Evolutionary conservation across 2,888 invertebrate species (phyloP).

Genomic region (Pediacus dermestoides): DNA sequence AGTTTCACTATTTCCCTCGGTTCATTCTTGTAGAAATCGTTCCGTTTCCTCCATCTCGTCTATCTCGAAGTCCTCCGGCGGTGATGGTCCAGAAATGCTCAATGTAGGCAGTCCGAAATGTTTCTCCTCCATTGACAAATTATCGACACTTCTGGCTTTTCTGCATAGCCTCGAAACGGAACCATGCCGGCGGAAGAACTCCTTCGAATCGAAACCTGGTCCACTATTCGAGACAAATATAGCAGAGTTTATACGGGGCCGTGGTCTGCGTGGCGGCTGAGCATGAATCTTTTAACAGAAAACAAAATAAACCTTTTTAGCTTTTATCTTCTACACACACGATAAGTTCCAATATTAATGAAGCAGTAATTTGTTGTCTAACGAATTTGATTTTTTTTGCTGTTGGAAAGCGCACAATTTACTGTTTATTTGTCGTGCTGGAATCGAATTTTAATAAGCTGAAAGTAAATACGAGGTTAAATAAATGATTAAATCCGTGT

Average conservation of each 20-base stretch:
- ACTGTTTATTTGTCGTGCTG: too few relatives aligned
- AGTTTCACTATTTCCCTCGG: not conserved
- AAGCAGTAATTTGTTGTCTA: not conserved
- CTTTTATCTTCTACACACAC: not conserved
- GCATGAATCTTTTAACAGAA: conserved; percentile 30
- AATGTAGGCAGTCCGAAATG: conserved; percentile 73
- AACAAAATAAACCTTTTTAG: conserved; percentile 12
- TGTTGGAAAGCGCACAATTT: too few relatives aligned
- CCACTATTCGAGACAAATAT: conserved; percentile 78
- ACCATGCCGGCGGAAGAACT: conserved; percentile 75
- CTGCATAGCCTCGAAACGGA: conserved; percentile 76
- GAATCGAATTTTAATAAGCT: too few relatives aligned
- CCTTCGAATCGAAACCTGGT: conserved; percentile 73
- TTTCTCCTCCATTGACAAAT: conserved; percentile 58
- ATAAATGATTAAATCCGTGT: too few relatives aligned
- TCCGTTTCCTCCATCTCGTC: conserved; percentile 19
- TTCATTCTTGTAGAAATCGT: conserved; percentile 16
- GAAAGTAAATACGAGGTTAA: too few relatives aligned
- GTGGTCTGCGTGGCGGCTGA: conserved; percentile 54
- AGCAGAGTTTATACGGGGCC: conserved; percentile 81
- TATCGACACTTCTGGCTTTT: conserved; percentile 73
- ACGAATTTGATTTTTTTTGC: not conserved
- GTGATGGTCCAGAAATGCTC: conserved; percentile 62
- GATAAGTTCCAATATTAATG: not conserved
- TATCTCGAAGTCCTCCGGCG: conserved; percentile 55